phyloP scores from a whole-genome alignment of 2,113 vertebrate species.

The Australoheros scitulus region DNA sequence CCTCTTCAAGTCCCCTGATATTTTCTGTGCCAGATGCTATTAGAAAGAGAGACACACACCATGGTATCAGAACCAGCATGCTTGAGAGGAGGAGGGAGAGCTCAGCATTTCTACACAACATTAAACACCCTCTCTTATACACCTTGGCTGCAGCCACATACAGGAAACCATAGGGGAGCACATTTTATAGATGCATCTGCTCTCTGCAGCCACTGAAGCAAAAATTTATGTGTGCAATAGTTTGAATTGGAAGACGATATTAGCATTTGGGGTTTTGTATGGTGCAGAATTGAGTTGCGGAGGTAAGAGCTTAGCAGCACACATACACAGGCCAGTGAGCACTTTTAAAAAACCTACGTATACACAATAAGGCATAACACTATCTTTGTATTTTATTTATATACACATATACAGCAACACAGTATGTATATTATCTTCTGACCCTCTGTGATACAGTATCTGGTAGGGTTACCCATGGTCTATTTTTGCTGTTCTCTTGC shows the following conservation, averaged over 20 bases:
- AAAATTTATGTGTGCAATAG: conserved; percentile 34
- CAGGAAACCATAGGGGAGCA: conserved; percentile 61
- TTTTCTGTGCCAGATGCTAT: conserved; percentile 59
- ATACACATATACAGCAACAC: neutral
- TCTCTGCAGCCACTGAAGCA: conserved; percentile 54
- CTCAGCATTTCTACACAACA: conserved; percentile 69
- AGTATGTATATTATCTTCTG: conserved; percentile 5
- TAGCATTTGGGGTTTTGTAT: conserved; percentile 37
- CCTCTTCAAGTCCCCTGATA: conserved; percentile 27
- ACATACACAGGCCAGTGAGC: neutral
- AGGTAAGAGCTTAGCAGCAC: neutral
- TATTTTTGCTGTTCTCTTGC: neutral
- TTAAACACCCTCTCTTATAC: conserved; percentile 67
- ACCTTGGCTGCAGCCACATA: conserved; percentile 54
- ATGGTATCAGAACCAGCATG: conserved; percentile 26
- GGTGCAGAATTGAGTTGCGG: neutral
- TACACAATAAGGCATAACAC: neutral
- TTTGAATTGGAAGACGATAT: conserved; percentile 40
- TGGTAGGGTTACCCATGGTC: neutral
- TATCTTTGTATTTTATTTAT: neutral
- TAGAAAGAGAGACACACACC: conserved; percentile 41
- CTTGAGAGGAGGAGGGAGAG: conserved; percentile 39
- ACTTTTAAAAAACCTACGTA: neutral
- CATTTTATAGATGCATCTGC: conserved; percentile 73
- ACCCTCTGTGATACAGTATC: neutral